Percentiles rank a stretch among this genome's conserved stretches.
These are phyloP conservation scores for Platycheirus albimanus DNA, from an alignment of 2,888 invertebrate species.

Conservation along the genomic window DNA sequence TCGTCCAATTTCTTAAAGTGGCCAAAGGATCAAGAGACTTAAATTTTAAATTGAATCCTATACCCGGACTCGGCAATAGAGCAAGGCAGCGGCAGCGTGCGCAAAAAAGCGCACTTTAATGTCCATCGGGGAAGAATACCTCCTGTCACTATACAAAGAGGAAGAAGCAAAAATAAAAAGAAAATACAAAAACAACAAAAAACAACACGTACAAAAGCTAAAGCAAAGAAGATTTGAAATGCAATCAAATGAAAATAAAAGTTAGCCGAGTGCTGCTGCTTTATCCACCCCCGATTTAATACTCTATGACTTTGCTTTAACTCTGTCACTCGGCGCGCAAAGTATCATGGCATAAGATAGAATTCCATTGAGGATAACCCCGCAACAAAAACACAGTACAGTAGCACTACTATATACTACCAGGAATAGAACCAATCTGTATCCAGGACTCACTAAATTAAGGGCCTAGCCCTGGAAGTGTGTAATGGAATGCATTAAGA, in stretches of 20 bases:
- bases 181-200: background rate
- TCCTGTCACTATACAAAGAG: conserved; percentile 40
- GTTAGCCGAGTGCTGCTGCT: conserved; percentile 55
- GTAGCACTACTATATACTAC: background rate
- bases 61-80: background rate
- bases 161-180: conserved; percentile 2
- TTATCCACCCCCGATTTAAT: conserved; percentile 55
- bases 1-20: conserved; percentile 72
- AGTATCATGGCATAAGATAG: conserved; percentile 31
- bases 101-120: conserved; percentile 55
- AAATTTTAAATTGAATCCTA: conserved; percentile 62
- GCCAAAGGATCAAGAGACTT: conserved; percentile 55
- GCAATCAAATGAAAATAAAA: conserved; percentile 72
- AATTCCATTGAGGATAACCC: conserved; percentile 52
- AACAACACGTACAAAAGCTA: conserved; percentile 13
- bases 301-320: conserved; percentile 53
- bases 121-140: conserved; percentile 37
- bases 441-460: conserved; percentile 52
- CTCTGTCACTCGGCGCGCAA: conserved; percentile 55
- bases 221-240: conserved; percentile 64
- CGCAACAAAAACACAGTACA: too few relatives aligned
- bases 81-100: background rate
- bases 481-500: conserved; percentile 73
- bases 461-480: conserved; percentile 49
- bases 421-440: conserved; percentile 3